Evolutionary conservation across 2,797 vertebrate genomes (phyloP), one percentile per base, ranked within the genome.

Genomic region (Fratercula arctica): DNA sequence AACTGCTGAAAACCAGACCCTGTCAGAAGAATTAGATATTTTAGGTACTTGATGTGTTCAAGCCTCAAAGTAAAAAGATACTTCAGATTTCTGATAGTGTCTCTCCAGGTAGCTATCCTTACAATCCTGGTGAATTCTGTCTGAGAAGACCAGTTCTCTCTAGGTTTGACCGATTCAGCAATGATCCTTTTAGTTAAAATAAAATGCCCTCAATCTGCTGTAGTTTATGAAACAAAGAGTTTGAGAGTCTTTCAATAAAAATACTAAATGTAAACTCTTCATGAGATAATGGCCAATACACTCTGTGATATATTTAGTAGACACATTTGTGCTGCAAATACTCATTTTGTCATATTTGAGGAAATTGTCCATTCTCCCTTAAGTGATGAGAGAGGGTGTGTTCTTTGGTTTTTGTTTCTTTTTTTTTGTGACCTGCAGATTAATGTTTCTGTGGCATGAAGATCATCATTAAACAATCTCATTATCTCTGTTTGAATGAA

Each of bases 401-500:
- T 74, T 79, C 48, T 92, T 87, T 5, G 5, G 1, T 1, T 51
- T 85, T 77, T 80, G 6, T 23, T 90, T 75, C 9, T 18, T 56
- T 75, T 73, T 73, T 96, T 80, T 85, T 51, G 21, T 92, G 43
- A 39, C 21, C 41, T 89, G 89, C 21, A 94, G 66, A 95, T 97
- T 95, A 96, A 93, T 57, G 57, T 92, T 96, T 95, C 75, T 91
- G 48, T 87, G 57, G 23, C 70, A 82, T 76, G 80, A 92, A 77
- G 61, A 90, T 95, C 46, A 64, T 90, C 76, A 84, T 91, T 96
- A 97, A 96, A 90, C n/a, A 94, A 93, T 96, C 76, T 96, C 63
- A 95, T 97, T 97, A 93, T 79, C 69, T 80, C 54, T 83, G 50
- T 97, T 95, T 96, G 80, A 97, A 92, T 95, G 77, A 95, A 95